phyloP scores from a whole-genome alignment of 1,140 invertebrate species.

The Oryzaephilus surinamensis region DNA sequence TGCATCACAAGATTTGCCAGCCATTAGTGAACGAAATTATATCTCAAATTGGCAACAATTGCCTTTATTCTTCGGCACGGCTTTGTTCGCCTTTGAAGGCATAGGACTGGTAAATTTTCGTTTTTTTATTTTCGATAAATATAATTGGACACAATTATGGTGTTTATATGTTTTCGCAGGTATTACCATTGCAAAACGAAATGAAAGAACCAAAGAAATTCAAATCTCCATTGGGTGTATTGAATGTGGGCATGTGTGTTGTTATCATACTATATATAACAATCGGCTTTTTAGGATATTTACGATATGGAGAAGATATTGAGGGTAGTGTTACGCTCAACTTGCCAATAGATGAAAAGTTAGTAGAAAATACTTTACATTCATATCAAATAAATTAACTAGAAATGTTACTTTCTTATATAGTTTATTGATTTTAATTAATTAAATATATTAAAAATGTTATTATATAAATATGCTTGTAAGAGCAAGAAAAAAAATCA shows the following conservation, averaged over 20 bases:
- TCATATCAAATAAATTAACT: neutral
- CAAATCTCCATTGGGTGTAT: constrained; percentile 60
- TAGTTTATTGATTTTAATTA: too few species aligned
- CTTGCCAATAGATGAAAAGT: constrained; percentile 46
- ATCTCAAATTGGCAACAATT: constrained; percentile 40
- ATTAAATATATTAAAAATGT: too few species aligned
- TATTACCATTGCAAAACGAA: constrained; percentile 78
- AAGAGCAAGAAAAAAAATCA: too few species aligned
- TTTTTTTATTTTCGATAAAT: neutral
- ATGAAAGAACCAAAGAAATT: constrained; percentile 71
- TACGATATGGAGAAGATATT: constrained; percentile 58
- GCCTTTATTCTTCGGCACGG: constrained; percentile 61
- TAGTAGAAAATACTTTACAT: constrained; percentile 34
- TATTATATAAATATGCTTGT: too few species aligned
- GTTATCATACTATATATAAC: constrained; percentile 63
- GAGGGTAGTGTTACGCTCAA: constrained; percentile 61
- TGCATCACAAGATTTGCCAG: constrained; percentile 52
- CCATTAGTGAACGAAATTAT: constrained; percentile 24
- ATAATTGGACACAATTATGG: neutral
- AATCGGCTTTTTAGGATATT: constrained; percentile 74
- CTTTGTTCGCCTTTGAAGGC: constrained; percentile 65
- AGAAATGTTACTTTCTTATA: too few species aligned
- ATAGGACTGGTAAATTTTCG: constrained; percentile 46
- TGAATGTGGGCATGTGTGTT: constrained; percentile 73
- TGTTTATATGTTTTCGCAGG: constrained; percentile 41